Conservation (phyloP, 2,797 vertebrate species). For the Chelon auratus region DNA sequence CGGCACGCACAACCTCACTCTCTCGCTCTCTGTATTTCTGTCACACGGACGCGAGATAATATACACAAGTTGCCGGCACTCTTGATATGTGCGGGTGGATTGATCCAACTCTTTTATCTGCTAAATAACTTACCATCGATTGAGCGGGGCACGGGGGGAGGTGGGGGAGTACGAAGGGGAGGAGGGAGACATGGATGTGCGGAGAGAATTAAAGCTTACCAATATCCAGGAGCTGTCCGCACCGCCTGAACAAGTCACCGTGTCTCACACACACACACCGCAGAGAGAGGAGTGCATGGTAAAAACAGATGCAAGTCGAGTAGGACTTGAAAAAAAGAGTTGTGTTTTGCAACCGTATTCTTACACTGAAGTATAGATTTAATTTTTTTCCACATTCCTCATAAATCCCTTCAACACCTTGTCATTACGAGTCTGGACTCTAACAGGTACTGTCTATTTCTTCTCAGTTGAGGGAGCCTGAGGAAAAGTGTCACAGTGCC, state of each 20-base stretch:
- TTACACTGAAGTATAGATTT: slow-evolving; percentile 29
- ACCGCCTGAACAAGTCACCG: slow-evolving; percentile 59
- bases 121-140: slow-evolving; percentile 87
- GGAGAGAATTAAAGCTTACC: slow-evolving; percentile 76
- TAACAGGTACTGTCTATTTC: slow-evolving; percentile 76
- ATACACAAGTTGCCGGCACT: slow-evolving; percentile 79
- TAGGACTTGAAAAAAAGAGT: slow-evolving; percentile 10
- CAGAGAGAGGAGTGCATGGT: slow-evolving; percentile 26
- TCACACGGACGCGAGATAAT: slow-evolving; percentile 53
- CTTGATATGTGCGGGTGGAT: slow-evolving; percentile 78
- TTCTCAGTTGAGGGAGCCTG: slow-evolving; percentile 62
- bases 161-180: slow-evolving; percentile 33
- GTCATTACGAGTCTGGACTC: slow-evolving; percentile 49
- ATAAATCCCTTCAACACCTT: slow-evolving; percentile 20
- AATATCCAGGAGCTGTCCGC: slow-evolving; percentile 77
- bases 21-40: slow-evolving; percentile 12
- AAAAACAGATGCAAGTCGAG: slow-evolving; percentile 49
- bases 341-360: slow-evolving; percentile 23
- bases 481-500: slow-evolving; percentile 64
- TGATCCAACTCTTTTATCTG: slow-evolving; percentile 84
- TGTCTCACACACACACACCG: slow-evolving; percentile 38
- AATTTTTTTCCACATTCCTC: slow-evolving; percentile 27
- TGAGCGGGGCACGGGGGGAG: slow-evolving; percentile 51
- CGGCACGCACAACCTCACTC: slow-evolving; percentile 35
- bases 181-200: slow-evolving; percentile 70